Conservation (phyloP, 2,113 vertebrate species). For the Upupa epops region DNA sequence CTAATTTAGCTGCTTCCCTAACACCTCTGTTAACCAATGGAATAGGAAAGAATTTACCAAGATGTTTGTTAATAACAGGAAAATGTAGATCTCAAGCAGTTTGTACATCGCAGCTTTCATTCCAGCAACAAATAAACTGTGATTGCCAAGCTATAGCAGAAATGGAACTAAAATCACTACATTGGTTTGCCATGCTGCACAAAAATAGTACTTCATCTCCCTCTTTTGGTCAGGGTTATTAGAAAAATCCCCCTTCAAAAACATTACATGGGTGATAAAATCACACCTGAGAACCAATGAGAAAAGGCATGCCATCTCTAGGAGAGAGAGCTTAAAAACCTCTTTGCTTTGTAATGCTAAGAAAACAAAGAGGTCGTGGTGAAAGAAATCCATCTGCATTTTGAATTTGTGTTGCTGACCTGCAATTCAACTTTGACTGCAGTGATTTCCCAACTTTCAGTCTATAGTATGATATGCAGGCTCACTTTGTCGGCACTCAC, state of each 20-base stretch:
- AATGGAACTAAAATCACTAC: background rate
- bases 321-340: background rate
- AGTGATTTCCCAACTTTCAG: background rate
- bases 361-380: background rate
- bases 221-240: background rate
- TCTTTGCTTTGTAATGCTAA: background rate
- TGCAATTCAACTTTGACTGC: background rate
- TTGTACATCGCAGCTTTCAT: background rate
- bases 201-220: conserved; percentile 43
- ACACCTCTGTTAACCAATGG: background rate
- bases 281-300: background rate
- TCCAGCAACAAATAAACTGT: background rate
- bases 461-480: background rate
- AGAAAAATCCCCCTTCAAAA: conserved; percentile 23
- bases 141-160: background rate
- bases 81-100: background rate
- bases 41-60: background rate
- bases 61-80: background rate
- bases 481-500: background rate
- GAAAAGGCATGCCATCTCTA: background rate
- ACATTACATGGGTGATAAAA: background rate
- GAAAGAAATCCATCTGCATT: background rate
- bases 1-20: background rate
- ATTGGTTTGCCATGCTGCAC: conserved; percentile 27
- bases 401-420: background rate